Percentiles rank a stretch among this genome's conserved stretches.
These are phyloP conservation scores for Tylochromis polylepis DNA, from an alignment of 2,113 vertebrate genomes.

Conservation along the genomic window DNA sequence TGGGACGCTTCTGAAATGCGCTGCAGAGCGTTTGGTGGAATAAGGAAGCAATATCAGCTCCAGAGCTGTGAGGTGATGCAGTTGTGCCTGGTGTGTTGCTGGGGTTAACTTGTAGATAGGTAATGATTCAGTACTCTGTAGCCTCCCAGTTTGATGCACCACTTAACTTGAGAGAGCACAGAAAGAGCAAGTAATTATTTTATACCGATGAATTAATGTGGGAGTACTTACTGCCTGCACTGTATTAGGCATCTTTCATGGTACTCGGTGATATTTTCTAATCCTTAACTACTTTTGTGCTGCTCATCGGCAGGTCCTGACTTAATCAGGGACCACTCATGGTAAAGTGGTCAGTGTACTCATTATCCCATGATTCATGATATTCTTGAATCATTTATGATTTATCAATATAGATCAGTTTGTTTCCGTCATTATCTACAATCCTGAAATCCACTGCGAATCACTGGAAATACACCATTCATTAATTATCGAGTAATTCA, in stretches of 20 bases:
- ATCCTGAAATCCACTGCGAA: not conserved
- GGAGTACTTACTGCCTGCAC: fast-evolving
- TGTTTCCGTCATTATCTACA: not conserved
- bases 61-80: not conserved
- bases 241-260: not conserved
- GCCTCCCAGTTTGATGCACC: not conserved
- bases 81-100: not conserved
- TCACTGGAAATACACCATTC: not conserved
- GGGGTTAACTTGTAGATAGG: not conserved
- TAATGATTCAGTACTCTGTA: not conserved
- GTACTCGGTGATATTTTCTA: not conserved
- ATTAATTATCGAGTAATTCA: not conserved
- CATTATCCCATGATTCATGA: not conserved
- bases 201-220: not conserved
- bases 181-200: not conserved
- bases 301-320: not conserved
- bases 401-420: not conserved
- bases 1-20: not conserved
- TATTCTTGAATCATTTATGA: not conserved
- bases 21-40: not conserved
- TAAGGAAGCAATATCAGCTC: fast-evolving
- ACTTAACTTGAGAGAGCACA: not conserved
- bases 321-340: not conserved
- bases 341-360: not conserved
- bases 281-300: not conserved